A percentile compares a stretch with the other conserved stretches of the same genome.
Evolutionary conservation across 2,888 invertebrate genomes (phyloP).

Genomic region (Sylvicola cinctus): DNA sequence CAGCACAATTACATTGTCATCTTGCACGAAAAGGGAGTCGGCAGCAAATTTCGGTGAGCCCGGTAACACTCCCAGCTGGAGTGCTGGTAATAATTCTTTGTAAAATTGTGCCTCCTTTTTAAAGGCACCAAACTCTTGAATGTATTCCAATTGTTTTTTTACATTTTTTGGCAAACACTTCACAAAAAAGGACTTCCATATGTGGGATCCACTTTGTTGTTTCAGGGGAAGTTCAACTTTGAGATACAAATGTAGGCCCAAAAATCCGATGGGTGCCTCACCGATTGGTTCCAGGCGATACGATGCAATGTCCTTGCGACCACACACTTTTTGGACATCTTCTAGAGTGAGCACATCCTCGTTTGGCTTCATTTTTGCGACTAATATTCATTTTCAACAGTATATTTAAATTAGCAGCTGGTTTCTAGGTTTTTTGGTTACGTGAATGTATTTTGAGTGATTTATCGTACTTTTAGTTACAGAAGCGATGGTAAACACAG

Average conservation of each 20-base stretch:
- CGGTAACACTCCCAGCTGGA: constrained; percentile 16
- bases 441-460: too few relatives aligned
- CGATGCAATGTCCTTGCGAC: too few relatives aligned
- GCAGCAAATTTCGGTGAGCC: constrained; percentile 15
- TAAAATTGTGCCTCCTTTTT: constrained; percentile 29
- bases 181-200: constrained; percentile 34
- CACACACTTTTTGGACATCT: too few relatives aligned
- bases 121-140: constrained; percentile 27
- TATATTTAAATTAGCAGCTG: too few relatives aligned
- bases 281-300: too few relatives aligned
- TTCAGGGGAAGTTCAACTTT: constrained; percentile 12
- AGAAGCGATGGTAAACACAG: too few relatives aligned
- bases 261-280: constrained; percentile 17
- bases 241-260: constrained; percentile 19
- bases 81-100: constrained; percentile 21
- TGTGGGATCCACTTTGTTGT: constrained; percentile 9
- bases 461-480: too few relatives aligned
- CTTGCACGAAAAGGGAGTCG: constrained; percentile 16
- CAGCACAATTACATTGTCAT: constrained; percentile 18
- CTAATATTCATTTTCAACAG: too few relatives aligned
- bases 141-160: constrained; percentile 27
- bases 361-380: too few relatives aligned
- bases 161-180: constrained; percentile 35
- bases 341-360: too few relatives aligned
- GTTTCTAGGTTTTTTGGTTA: too few relatives aligned